Evolutionary conservation across 2,113 vertebrate species (phyloP).

Genomic region (Corythaeola cristata): DNA sequence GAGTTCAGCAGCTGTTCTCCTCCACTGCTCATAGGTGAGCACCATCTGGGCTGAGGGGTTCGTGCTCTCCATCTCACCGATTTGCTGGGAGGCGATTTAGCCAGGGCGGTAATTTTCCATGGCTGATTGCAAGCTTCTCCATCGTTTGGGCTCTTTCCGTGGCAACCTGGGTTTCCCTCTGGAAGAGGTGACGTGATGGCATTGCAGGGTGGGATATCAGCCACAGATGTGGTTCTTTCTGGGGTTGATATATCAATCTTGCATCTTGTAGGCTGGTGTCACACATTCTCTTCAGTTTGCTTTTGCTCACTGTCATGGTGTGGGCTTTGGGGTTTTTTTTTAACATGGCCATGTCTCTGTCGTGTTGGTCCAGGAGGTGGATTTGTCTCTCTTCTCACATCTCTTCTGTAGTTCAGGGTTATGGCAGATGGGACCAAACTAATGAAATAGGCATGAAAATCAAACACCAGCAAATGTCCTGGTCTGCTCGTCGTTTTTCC

Average conservation of each 20-base stretch:
- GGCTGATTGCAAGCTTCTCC: not conserved
- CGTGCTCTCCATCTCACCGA: not conserved
- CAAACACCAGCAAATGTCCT: rapidly evolving
- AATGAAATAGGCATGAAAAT: not conserved
- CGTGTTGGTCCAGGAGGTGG: not conserved
- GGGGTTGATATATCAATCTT: not conserved
- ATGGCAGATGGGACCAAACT: not conserved
- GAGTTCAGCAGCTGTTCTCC: not conserved
- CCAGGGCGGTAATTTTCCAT: not conserved
- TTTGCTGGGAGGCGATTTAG: not conserved
- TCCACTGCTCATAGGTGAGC: rapidly evolving
- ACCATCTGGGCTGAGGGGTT: not conserved
- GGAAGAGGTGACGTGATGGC: not conserved
- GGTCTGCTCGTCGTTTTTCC: not conserved
- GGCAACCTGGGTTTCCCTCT: not conserved
- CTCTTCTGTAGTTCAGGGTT: not conserved
- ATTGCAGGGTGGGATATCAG: not conserved
- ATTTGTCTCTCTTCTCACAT: not conserved
- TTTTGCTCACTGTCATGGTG: not conserved
- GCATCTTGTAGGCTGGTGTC: not conserved
- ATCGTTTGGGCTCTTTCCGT: not conserved
- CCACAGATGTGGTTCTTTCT: not conserved
- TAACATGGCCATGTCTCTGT: rapidly evolving
- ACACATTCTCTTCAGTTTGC: not conserved
- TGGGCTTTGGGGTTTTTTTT: not conserved